Percentiles rank a stretch among this genome's conserved stretches.
Evolutionary conservation across 2,797 vertebrate species (phyloP).

Genomic region (Acipenser transmontanus): DNA sequence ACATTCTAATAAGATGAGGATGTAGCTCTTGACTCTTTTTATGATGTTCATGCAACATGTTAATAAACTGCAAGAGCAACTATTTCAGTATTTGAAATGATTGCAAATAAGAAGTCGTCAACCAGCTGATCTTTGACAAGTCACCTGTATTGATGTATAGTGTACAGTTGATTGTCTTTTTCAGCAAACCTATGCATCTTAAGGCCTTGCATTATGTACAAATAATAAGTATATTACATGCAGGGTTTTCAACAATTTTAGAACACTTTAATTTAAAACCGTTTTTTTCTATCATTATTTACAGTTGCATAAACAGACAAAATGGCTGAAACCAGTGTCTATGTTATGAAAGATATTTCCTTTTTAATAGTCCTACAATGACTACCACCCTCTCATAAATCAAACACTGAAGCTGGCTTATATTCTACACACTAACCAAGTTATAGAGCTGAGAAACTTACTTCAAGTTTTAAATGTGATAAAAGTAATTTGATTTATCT

Average conservation of each 20-base stretch:
- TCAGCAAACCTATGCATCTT: too few relatives aligned
- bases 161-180: too few relatives aligned
- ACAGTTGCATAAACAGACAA: slow-evolving; percentile 66
- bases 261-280: too few relatives aligned
- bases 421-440: slow-evolving; percentile 79
- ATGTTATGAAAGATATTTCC: slow-evolving; percentile 65
- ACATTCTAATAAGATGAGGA: too few relatives aligned
- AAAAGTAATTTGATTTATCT: slow-evolving; percentile 87
- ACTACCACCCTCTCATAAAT: slow-evolving; percentile 81
- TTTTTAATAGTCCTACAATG: slow-evolving; percentile 66
- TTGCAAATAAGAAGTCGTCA: too few relatives aligned
- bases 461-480: slow-evolving; percentile 95
- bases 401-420: slow-evolving; percentile 73
- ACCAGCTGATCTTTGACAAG: too few relatives aligned
- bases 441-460: slow-evolving; percentile 83
- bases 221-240: not conserved
- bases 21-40: too few relatives aligned
- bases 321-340: slow-evolving; percentile 73
- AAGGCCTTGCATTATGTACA: not conserved
- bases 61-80: too few relatives aligned
- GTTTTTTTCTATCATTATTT: slow-evolving; percentile 31
- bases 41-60: too few relatives aligned
- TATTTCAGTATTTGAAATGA: too few relatives aligned
- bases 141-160: too few relatives aligned
- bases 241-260: not conserved